Evolutionary conservation across 1,140 invertebrate species (phyloP), one percentile per base, ranked within the genome.

Genomic region (Hylaeus anthracinus): DNA sequence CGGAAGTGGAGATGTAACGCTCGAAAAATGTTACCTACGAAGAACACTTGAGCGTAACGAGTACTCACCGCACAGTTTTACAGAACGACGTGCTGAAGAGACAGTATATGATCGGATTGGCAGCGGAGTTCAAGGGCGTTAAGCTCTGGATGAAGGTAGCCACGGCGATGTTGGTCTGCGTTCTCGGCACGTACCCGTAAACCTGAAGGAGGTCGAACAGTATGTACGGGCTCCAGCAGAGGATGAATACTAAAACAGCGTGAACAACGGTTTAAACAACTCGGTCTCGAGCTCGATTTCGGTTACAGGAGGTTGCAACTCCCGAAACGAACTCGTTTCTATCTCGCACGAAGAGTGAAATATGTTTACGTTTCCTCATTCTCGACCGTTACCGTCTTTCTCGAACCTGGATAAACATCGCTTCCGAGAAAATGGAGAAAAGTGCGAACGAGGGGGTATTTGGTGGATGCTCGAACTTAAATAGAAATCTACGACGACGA

Each of bases 161-260:
- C 2, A 99, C 95, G 2, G 98, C 97, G 4, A 96, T 95, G 86
- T 96, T 97, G 1, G 96, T 96, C 89, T 98, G 96, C 0, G 96
- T 97, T 72, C 94, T 93, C 0, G 97, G 97, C 80, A 99, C 95
- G 90, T 96, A 95, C 15, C 96, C 97, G 92, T 97, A 99, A 48
- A 99, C 97, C 95, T 98, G 97, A 1, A 99, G 95, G 39, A 99
- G 92, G 92, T 98, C 98, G 92, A 98, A 99, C 55, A 99, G 95
- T 90, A 99, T 98, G 92, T 98, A 99, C 0, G 98, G 98, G 85
- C 97, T 98, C 98, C 98, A 99, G 94, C 98, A 99, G 3, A 99
- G 90, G 71, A 99, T 97, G 93, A 99, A 99, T 15, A 98, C 98
- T 98, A 95, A 15, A 95, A 95, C 79, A 89, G 84, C 85, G 8